These are phyloP conservation scores for Petaurus breviceps DNA, from an alignment of 2,113 vertebrate genomes.

Conservation along the genomic window DNA sequence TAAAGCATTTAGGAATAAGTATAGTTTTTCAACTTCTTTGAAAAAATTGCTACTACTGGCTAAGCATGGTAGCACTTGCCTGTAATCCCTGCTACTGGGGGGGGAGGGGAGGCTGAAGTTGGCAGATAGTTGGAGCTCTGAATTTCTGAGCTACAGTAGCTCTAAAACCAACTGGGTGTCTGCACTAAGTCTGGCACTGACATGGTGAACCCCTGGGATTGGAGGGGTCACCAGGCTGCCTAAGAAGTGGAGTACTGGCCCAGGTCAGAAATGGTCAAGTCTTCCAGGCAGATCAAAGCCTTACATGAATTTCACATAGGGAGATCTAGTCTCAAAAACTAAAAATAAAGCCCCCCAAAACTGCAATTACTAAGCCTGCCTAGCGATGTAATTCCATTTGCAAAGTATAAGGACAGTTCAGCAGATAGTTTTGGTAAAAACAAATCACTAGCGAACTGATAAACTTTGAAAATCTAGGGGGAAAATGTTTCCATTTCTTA, in stretches of 20 bases:
- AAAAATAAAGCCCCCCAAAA: background rate
- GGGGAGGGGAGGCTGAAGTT: background rate
- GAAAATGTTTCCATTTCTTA: background rate
- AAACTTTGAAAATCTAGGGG: background rate
- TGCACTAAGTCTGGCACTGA: background rate
- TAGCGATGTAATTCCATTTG: background rate
- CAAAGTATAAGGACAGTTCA: background rate
- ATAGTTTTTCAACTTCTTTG: background rate
- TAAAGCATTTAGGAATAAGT: background rate
- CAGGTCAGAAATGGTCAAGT: background rate
- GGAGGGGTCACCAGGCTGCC: background rate
- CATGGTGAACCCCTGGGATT: background rate
- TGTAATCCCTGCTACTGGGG: background rate
- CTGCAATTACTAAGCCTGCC: background rate
- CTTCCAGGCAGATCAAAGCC: background rate
- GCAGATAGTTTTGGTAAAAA: background rate
- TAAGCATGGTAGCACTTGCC: background rate
- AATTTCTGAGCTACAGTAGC: background rate
- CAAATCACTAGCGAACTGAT: background rate
- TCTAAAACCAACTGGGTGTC: background rate
- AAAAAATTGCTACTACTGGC: background rate
- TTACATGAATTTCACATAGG: background rate
- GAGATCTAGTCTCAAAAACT: background rate
- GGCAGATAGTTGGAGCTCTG: background rate
- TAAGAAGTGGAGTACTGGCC: background rate